Evolutionary conservation across 2,888 invertebrate genomes (phyloP), one percentile per base, ranked within the genome.

Genomic region (Himalopsyche tibetana): DNA sequence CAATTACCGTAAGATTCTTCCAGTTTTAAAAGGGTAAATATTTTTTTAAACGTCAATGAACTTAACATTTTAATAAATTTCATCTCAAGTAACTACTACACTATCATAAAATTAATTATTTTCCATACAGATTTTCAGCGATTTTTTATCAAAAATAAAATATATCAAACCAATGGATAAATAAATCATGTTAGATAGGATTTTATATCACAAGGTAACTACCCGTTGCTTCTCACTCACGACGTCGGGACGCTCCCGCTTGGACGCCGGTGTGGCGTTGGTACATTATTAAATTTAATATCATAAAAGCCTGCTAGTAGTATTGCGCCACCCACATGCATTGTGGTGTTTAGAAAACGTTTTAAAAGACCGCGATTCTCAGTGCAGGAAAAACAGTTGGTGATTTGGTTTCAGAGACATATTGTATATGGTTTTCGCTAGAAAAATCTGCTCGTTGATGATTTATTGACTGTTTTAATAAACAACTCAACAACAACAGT

Each of bases 221-320:
- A 28, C 82, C 82, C 51, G n/a, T 11, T 42, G 8, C 51, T 36
- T 55, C 82, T 51, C 42, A 42, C 74, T 51, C 45, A 38, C 55
- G 0, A 15, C 15, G 17, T 19, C 84, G 1, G 38, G 38, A 80
- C 80, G 19, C 69, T 69, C 36, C 79, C 56, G 51, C 51, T 45
- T 17, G 28, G 51, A 56, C 81, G 63, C 80, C 55, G 55, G n/a
- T 12, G 55, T 38, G 55, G 12, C 55, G 82, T 42, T 55, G 45
- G 79, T 86, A 69, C 86, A 84, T 84, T 84, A 86, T 86, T 84
- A 86, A 86, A 82, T 84, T 86, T 86, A 86, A 86, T 86, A 86
- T 85, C 85, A 56, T 82, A 79, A 82, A 74, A 85, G 82, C 74
- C 79, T 63, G 63, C 19, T n/a, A 63, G 19, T 19, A 19, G 28